Evolutionary conservation across 2,797 vertebrate species (phyloP), one percentile per base, ranked within the genome.

Genomic region (Orientallactaga sibirica): DNA sequence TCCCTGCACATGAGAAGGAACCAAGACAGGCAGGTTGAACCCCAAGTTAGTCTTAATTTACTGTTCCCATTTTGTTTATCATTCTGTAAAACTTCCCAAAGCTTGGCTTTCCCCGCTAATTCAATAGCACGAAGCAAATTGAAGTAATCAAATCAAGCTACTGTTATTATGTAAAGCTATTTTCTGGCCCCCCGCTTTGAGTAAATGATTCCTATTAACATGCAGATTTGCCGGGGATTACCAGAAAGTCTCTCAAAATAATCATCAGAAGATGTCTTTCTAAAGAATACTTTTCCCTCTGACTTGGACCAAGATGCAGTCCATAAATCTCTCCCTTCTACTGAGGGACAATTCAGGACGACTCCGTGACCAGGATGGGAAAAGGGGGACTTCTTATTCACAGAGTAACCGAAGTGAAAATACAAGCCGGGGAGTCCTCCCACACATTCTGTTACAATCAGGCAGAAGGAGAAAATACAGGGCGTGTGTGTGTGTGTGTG

Each of bases 141-240:
- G 86, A 86, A 95, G 94, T 83, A 84, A 97, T 97, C 96, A 96
- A 97, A 97, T 96, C 97, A 93, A 97, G 97, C 95, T 94, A 91
- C 27, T 29, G 82, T 98, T 97, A 97, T 97, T 97, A 97, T 98
- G 97, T 97, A 97, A 97, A 98, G 96, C 97, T 97, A 93, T 94
- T 96, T 94, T 78, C 93, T 29, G 94, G 84, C 70, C 95, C 93
- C 95, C 94, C 91, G 96, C 96, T 97, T 92, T 68, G 96, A 94
- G 96, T 97, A 98, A 98, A 97, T 96, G 94, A 97, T 96, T 96
- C 96, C 97, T 93, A 97, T 97, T 98, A 98, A 97, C 96, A 98
- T 98, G 97, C 97, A 97, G 96, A 98, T 97, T 98, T 97, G 97
- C 97, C 96, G 93, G 93, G 97, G 98, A 97, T 98, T 98, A 98